Evolutionary conservation across 1,140 invertebrate genomes (phyloP).

Genomic region (Microvelia longipes): DNA sequence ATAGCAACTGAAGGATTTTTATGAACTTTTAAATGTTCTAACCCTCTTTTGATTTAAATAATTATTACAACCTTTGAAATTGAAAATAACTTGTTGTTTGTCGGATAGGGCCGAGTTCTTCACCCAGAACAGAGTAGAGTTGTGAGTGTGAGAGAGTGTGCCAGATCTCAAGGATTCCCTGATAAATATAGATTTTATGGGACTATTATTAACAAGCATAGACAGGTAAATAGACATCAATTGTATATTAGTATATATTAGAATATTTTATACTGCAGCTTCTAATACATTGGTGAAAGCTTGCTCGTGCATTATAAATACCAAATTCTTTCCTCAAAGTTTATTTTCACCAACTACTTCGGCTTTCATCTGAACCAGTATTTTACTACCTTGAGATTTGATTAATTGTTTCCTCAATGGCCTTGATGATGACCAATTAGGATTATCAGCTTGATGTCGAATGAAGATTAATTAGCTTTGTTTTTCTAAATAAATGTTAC

Average conservation of each 20-base stretch:
- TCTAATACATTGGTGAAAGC: neutral
- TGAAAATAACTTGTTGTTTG: constrained; percentile 9
- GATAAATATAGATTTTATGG: constrained; percentile 66
- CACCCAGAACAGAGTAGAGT: constrained; percentile 68
- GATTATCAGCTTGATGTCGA: no score
- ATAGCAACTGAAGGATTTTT: no score
- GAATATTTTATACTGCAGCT: neutral
- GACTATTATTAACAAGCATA: constrained; percentile 56
- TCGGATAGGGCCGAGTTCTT: constrained; percentile 46
- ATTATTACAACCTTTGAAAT: no score
- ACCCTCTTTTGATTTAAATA: no score
- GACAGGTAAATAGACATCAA: no score
- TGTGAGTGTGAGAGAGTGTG: constrained; percentile 72
- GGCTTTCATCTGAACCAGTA: neutral
- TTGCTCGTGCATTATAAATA: neutral
- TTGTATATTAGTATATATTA: constrained; percentile 1
- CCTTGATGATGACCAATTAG: no score
- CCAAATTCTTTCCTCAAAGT: neutral
- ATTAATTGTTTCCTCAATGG: neutral
- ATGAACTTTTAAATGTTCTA: no score
- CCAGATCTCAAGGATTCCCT: constrained; percentile 71
- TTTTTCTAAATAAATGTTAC: no score
- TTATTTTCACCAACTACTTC: neutral
- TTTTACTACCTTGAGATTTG: neutral
- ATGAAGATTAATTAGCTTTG: no score